These are phyloP conservation scores for Onychomys torridus DNA, from an alignment of 2,797 vertebrate species.

Conservation along the genomic window DNA sequence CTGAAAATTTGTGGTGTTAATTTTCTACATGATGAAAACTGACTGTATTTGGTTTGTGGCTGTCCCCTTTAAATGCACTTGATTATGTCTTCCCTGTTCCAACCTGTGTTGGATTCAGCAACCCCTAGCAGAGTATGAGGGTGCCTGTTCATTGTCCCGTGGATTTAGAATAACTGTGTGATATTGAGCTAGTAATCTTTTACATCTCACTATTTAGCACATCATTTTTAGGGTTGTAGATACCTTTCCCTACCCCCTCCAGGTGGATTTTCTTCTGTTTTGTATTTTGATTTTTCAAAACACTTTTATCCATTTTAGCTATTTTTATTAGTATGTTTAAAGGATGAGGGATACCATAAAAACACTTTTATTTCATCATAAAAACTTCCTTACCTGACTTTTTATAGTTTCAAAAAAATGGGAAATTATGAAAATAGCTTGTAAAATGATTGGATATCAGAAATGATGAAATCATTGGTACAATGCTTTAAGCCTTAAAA, in stretches of 20 bases:
- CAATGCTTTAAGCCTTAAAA: neutral
- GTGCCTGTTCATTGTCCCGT: neutral
- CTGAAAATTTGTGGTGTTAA: neutral
- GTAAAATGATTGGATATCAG: neutral
- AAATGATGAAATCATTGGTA: slow-evolving; percentile 19
- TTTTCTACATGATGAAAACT: slow-evolving; percentile 5
- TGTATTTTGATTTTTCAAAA: neutral
- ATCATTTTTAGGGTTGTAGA: neutral
- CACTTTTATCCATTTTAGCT: neutral
- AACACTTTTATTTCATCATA: neutral
- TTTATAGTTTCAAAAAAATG: slow-evolving; percentile 27
- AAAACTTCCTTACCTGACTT: neutral
- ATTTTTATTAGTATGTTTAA: neutral
- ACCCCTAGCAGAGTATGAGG: neutral
- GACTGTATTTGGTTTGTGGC: neutral
- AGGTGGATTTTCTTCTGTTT: slow-evolving; percentile 32
- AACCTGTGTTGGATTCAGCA: neutral
- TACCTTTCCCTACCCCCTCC: neutral
- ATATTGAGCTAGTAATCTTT: neutral
- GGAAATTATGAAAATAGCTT: neutral
- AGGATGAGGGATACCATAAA: neutral
- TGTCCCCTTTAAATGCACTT: neutral
- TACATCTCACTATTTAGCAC: neutral
- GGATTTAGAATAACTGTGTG: neutral
- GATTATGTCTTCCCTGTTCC: neutral